Percentiles rank a stretch among this genome's conserved stretches.
These are phyloP conservation scores for Baronia brevicornis DNA, from an alignment of 2,888 invertebrate species.

Conservation along the genomic window DNA sequence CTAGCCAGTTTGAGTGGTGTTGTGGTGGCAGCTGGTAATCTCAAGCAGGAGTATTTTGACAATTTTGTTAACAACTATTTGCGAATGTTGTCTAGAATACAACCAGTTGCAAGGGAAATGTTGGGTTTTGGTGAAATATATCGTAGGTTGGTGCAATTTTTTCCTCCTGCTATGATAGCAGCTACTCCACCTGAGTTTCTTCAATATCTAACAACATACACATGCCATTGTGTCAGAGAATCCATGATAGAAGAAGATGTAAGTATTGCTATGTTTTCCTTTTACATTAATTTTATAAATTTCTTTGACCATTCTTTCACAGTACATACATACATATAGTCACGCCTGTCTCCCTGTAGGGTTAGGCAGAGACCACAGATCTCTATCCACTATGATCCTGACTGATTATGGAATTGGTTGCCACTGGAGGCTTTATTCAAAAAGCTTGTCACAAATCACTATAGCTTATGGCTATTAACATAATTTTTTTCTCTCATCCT, in stretches of 20 bases:
- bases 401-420: too few relatives aligned
- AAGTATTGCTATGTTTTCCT: slow-evolving; percentile 29
- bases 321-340: too few relatives aligned
- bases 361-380: too few relatives aligned
- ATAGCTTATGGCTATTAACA: not conserved
- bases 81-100: slow-evolving; percentile 60
- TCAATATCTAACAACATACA: slow-evolving; percentile 58
- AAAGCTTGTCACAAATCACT: too few relatives aligned
- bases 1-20: slow-evolving; percentile 71
- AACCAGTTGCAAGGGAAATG: slow-evolving; percentile 60
- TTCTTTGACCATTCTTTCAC: too few relatives aligned
- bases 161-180: slow-evolving; percentile 56
- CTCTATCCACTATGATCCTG: too few relatives aligned
- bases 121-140: slow-evolving; percentile 65
- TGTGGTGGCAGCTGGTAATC: slow-evolving; percentile 45
- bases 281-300: not conserved
- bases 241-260: slow-evolving; percentile 64
- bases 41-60: slow-evolving; percentile 62
- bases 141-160: slow-evolving; percentile 61
- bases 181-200: slow-evolving; percentile 55
- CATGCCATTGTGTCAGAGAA: slow-evolving; percentile 61
- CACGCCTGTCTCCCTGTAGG: too few relatives aligned
- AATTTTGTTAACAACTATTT: slow-evolving; percentile 63
- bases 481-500: slow-evolving; percentile 9
- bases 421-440: too few relatives aligned